Base-by-base conservation (phyloP, 37 sponge, comb jelly and placozoan genomes). In the Oscarella lobularis region DNA sequence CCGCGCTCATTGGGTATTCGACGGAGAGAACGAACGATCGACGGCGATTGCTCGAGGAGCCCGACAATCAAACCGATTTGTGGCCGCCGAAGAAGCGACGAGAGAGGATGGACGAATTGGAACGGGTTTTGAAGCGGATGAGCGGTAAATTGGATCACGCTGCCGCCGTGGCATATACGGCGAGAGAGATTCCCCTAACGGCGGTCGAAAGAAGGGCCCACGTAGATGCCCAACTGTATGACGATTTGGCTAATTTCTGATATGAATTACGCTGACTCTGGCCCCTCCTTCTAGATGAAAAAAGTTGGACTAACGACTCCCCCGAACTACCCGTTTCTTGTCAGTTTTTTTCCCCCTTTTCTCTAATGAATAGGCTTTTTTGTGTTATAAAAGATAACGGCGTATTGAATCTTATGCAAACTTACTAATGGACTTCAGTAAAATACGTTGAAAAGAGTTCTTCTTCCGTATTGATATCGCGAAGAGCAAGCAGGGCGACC, bases 111-210 rank as follows among this genome's bases (percentile, higher is more conserved):
- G 87, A 87, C 31, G 84, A 88, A 32, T 78, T 88, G 82, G 78
- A 86, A 20, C 54, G n/a, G 0, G 37, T 33, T n/a, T 20, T 86
- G 3, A 74, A 81, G 33, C 9, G 41, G 5, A 29, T 77, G 20
- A 55, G 79, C 9, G 90, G 94, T 2, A 93, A 93, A 67, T 73
- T 93, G 34, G 94, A 93, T 34, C 94, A 93, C 40, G 94, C 94
- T 5, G 72, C 89, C 31, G 79, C 86, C 1, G 90, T 86, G 1
- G 84, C 90, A 0, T 86, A 72, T 74, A 79, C 84, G 73, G 87
- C 89, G 3, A 81, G 84, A 34, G 33, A 38, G 27, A 34, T 68
- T 14, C 31, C 60, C 14, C 60, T 48, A 20, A 48, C 60, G 20
- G 60, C 60, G 20, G 20, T 20, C 60, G 20, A 27, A 20, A 48